Percentiles rank a stretch among this genome's conserved stretches.
phyloP scores from a whole-genome alignment of 2,888 invertebrate genomes.

The Torymus auratus region DNA sequence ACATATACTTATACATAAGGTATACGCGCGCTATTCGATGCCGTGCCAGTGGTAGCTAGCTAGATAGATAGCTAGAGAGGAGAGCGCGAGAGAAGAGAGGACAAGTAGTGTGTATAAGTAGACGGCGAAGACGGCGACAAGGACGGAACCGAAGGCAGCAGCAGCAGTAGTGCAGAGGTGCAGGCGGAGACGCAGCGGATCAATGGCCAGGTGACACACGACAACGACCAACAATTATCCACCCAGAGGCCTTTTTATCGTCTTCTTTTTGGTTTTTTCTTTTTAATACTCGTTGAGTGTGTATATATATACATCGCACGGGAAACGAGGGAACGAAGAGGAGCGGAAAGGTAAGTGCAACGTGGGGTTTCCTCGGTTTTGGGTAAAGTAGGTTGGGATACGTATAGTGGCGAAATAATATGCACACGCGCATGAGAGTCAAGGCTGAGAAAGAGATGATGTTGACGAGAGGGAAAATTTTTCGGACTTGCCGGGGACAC shows the following conservation, averaged over 20 bases:
- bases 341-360: too few species aligned
- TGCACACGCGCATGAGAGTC: too few species aligned
- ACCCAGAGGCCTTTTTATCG: background rate
- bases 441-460: too few species aligned
- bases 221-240: too few species aligned
- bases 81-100: background rate
- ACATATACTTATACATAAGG: background rate
- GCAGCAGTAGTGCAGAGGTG: background rate
- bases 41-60: background rate
- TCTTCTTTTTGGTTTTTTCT: background rate
- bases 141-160: background rate
- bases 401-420: too few species aligned
- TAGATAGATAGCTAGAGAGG: background rate
- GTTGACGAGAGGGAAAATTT: too few species aligned
- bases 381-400: too few species aligned
- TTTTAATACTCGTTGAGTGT: background rate
- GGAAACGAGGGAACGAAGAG: background rate
- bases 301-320: background rate
- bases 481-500: too few species aligned
- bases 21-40: background rate
- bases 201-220: constrained; percentile 1
- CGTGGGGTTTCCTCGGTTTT: too few species aligned
- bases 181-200: background rate
- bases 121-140: background rate
- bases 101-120: background rate